Percentiles rank a stretch among this genome's conserved stretches.
These are phyloP conservation scores for Eupithecia insigniata DNA, from an alignment of 2,888 invertebrate genomes.

Conservation along the genomic window DNA sequence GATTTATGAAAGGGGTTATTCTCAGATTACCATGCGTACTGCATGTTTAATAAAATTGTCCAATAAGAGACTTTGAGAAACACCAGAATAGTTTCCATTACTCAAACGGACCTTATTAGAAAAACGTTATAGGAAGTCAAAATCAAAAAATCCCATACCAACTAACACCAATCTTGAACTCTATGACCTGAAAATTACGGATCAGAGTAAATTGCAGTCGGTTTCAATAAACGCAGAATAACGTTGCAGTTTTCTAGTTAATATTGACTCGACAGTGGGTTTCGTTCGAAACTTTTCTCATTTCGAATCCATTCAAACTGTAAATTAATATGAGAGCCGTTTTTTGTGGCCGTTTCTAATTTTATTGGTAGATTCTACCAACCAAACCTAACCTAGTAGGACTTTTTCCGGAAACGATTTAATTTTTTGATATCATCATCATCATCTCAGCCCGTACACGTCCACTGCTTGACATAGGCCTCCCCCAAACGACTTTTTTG, in stretches of 20 bases:
- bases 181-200: slow-evolving; percentile 17
- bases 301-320: slow-evolving; percentile 73
- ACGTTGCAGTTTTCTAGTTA: slow-evolving; percentile 70
- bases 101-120: slow-evolving; percentile 67
- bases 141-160: slow-evolving; percentile 39
- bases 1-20: too few species aligned
- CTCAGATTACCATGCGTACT: too few species aligned
- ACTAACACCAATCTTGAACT: slow-evolving; percentile 16
- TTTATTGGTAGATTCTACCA: neutral
- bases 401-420: neutral
- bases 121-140: slow-evolving; percentile 76
- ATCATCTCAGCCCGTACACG: too few species aligned
- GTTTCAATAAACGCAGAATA: slow-evolving; percentile 38
- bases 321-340: slow-evolving; percentile 39
- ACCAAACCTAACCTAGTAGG: too few species aligned
- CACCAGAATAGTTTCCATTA: slow-evolving; percentile 51
- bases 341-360: slow-evolving; percentile 17
- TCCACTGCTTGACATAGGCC: too few species aligned
- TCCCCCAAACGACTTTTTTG: too few species aligned
- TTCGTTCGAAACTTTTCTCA: slow-evolving; percentile 82
- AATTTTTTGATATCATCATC: neutral
- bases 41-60: neutral
- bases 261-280: slow-evolving; percentile 80
- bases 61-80: slow-evolving; percentile 33
- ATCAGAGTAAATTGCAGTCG: slow-evolving; percentile 12